Evolutionary conservation across 2,888 invertebrate species (phyloP).

Genomic region (Cosmorhoe ocellata): DNA sequence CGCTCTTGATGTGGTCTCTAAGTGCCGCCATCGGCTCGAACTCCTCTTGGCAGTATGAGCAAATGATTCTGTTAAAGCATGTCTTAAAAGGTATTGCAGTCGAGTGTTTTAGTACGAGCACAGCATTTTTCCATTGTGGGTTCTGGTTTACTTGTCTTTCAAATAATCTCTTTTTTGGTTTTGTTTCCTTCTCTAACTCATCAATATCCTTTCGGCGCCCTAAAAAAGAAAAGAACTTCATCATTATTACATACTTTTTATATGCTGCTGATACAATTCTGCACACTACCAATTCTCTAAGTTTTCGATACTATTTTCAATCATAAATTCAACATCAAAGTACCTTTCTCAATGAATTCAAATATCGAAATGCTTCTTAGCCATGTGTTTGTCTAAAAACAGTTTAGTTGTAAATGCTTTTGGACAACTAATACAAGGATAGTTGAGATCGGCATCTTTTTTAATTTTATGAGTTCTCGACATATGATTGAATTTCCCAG

Average conservation of each 20-base stretch:
- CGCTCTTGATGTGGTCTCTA: constrained; percentile 63
- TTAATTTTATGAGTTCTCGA: constrained; percentile 68
- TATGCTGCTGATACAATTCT: constrained; percentile 20
- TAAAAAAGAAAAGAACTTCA: constrained; percentile 76
- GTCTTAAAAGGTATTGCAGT: constrained; percentile 75
- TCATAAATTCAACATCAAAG: constrained; percentile 10
- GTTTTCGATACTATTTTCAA: constrained; percentile 11
- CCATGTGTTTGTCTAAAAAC: constrained; percentile 79
- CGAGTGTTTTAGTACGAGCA: constrained; percentile 67
- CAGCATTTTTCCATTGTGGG: constrained; percentile 74
- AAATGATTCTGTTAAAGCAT: constrained; percentile 72
- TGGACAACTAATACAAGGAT: constrained; percentile 75
- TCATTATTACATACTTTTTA: constrained; percentile 59
- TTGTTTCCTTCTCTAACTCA: constrained; percentile 56
- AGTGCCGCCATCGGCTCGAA: constrained; percentile 68
- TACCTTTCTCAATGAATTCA: constrained; percentile 34
- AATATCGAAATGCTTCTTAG: constrained; percentile 77
- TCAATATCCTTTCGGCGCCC: constrained; percentile 69
- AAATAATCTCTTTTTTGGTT: constrained; percentile 75
- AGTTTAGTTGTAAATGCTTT: constrained; percentile 79
- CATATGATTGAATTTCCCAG: constrained; percentile 76
- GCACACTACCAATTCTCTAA: constrained; percentile 10
- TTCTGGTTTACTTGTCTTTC: constrained; percentile 77
- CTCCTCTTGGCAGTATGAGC: constrained; percentile 75
- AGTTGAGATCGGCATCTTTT: constrained; percentile 71